Base-by-base conservation (phyloP, 2,113 vertebrate genomes). In the Lates calcarifer region DNA sequence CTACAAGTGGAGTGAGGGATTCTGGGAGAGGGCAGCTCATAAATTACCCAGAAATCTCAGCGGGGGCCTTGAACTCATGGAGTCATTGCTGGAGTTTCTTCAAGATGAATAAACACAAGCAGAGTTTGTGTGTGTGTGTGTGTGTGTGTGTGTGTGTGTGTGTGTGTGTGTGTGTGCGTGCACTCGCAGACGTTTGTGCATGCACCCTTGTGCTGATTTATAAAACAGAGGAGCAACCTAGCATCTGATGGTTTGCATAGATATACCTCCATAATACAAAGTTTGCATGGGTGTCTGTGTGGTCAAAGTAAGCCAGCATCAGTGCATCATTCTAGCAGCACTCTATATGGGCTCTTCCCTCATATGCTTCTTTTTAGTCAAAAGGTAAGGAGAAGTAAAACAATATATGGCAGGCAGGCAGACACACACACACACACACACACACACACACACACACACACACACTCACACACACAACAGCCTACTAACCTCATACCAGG, bases 31-130 rank as follows among this genome's bases (percentile, higher is more conserved):
- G 61, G 83, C 68, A 68, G 61, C 78, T 87, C 83, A 87, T 86
- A 87, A 89, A 90, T 90, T 86, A 92, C 85, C 85, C 83, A 91
- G 74, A 85, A 89, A 82, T 76, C 86, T 84, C 89, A 74, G 81
- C 62, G 2, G 77, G 61, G 63, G 71, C 47, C 58, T 85, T 83
- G 63, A 87, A 88, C 80, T 82, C 55, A 76, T 39, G 64, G 71
- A 83, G 68, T 65, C 74, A 69, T 63, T 61, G 63, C 81, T 24
- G 53, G 69, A 71, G 74, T 75, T 75, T 83, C 69, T 78, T 83
- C 60, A 67, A 77, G 76, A 79, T 33, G 53, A 75, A 73, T 41
- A 79, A 83, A 85, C 60, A 82, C 39, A 41, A 41, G 41, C 56
- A 20, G 69, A 64, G 71, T 65, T 10, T 58, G 18, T 43, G 24